Base-by-base conservation (phyloP, 2,797 vertebrate species). In the Acanthurus lineatus region DNA sequence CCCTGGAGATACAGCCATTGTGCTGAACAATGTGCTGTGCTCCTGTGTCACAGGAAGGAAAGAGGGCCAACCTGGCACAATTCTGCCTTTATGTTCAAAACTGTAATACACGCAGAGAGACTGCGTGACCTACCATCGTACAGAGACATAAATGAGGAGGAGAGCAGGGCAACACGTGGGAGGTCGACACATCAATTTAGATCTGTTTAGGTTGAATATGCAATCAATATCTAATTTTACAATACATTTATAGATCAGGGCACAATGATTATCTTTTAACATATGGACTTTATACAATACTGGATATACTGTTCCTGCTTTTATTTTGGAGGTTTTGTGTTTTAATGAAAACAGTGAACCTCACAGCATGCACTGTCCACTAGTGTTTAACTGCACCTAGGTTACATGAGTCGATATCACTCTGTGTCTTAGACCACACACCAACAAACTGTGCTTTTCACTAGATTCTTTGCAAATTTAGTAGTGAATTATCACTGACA, bases 1-100 rank as follows among this genome's bases (percentile, higher is more conserved):
- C 64, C 73, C 57, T 1, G 20, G 28, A 76, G 79, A 72, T 20
- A 51, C 38, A 65, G 65, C 15, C 71, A 40, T 79, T 70, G 64
- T 1, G 19, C 38, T 60, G 40, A 68, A 57, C 47, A 75, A 59
- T 25, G 70, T 53, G 48, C 73, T 25, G 68, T 45, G 57, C 53
- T 32, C 28, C 28, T 32, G 5, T 61, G 64, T 22, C 19, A 17
- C 59, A 53, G 68, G 35, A 58, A 25, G 56, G 54, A 73, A 57
- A 28, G 22, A 67, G 56, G n/a, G 49, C 73, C 52, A 35, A 54
- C 48, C 60, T 44, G 71, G 12, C 66, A 64, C 20, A 32, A 15
- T 32, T 54, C 53, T 61, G 52, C 67, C 5, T 49, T 56, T 51
- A 51, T 49, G 48, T 48, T 47, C 17, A n/a, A 3, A 22, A 67